These are phyloP conservation scores for Ictalurus punctatus DNA, from an alignment of 2,113 vertebrate genomes.

Conservation along the genomic window DNA sequence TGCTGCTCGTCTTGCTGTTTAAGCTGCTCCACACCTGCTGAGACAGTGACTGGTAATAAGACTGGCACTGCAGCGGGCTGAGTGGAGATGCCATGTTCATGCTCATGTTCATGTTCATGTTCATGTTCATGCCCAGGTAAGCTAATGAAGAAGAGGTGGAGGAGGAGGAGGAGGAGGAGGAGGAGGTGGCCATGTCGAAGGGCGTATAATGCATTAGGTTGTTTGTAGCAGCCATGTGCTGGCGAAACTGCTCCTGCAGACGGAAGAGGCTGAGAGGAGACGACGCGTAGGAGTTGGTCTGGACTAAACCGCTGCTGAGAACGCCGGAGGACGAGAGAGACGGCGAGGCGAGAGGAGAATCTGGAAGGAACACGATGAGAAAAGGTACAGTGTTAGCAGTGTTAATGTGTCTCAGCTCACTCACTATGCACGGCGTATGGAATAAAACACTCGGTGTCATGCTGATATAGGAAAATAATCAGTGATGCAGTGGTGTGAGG, in stretches of 20 bases:
- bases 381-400: neutral
- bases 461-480: neutral
- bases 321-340: conserved; percentile 77
- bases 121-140: conserved; percentile 90
- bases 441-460: neutral
- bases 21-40: conserved; percentile 95
- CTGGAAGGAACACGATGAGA: conserved; percentile 68
- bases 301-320: conserved; percentile 74
- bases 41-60: conserved; percentile 95
- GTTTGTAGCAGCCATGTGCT: conserved; percentile 99
- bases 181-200: conserved; percentile 88
- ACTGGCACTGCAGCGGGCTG: conserved; percentile 92
- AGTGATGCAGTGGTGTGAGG: neutral
- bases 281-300: conserved; percentile 93
- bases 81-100: conserved; percentile 90
- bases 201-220: conserved; percentile 96
- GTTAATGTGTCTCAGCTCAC: neutral
- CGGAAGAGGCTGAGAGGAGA: conserved; percentile 97
- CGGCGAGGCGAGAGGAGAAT: conserved; percentile 79
- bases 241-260: conserved; percentile 97
- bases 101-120: conserved; percentile 85
- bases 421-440: neutral
- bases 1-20: conserved; percentile 99
- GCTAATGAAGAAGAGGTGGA: conserved; percentile 76
- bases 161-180: conserved; percentile 73